Evolutionary conservation across 1,140 invertebrate species (phyloP), one percentile per base, ranked within the genome.

Genomic region (Drosophila rhopaloa): DNA sequence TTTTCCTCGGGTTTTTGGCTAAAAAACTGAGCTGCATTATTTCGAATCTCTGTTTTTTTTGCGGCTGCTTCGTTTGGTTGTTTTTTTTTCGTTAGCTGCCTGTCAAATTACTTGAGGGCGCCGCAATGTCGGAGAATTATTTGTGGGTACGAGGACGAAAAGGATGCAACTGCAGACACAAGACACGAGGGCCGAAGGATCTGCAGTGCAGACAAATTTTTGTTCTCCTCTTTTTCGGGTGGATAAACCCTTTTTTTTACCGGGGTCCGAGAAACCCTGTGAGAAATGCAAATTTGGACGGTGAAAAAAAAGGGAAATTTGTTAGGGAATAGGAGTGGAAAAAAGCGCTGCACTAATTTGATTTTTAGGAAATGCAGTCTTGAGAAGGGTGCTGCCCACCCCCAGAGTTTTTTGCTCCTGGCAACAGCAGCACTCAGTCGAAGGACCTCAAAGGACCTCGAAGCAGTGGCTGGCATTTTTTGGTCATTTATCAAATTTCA

Each of bases 71-170:
- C n/a, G 8, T 56, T 58, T 14, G 29, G 32, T 47, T 43, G 44
- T 55, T 67, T 54, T 55, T 67, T 54, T 43, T 70, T 63, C 60
- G 44, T 46, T 35, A 53, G 59, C 40, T 77, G 80, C 24, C 81
- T 86, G 83, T 89, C 83, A 88, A 88, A 88, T 88, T 88, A 83
- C 83, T 88, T 88, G 83, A 86, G 83, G 83, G 83, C 84, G 79
- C 83, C 83, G 84, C 76, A 63, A 86, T 77, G 83, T 86, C 83
- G 88, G 83, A 88, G 83, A 88, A 89, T 74, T 89, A 58, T 79
- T 89, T 79, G 83, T 85, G 84, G 84, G 84, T 83, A 89, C 55
- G 51, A 32, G 38, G 47, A 54, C 44, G 24, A 54, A 79, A 68
- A 80, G 73, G 67, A 81, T 75, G 72, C 72, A 75, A 67, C 71